Evolutionary conservation across 2,797 vertebrate genomes (phyloP), one percentile per base, ranked within the genome.

Genomic region (Typhlichthys eigenmanni): DNA sequence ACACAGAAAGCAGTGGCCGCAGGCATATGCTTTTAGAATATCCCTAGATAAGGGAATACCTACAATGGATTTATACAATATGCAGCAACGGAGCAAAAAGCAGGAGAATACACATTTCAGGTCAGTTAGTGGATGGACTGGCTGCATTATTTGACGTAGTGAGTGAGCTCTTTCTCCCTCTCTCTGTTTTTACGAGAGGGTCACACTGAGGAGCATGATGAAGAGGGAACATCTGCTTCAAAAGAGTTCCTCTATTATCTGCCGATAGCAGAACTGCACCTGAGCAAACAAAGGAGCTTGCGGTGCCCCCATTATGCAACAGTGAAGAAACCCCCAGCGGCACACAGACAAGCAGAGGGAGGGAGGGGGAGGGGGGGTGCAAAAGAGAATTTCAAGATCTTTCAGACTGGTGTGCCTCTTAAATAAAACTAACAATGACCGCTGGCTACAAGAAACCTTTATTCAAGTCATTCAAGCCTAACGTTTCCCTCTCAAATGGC

Each of bases 171-270:
- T 58, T 67, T 73, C 68, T 73, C 68, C 64, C 65, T 71, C 76
- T 58, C 74, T 84, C 78, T 78, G 56, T 64, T 81, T 72, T 81
- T 79, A 68, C 63, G 73, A 83, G 81, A 87, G 87, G 83, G 81
- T 85, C 82, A 82, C 69, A 80, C 68, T 64, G 71, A 89, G 80
- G 68, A 87, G 83, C 76, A 77, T 74, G 85, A 85, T 88, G 80
- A 91, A 91, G 87, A 84, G 87, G 74, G 75, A 91, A 91, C 90
- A 92, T 92, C 91, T 93, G 92, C 85, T 85, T 87, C 81, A 81
- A 83, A 88, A 92, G 85, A 84, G 85, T 83, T 89, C 59, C 78
- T 85, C 87, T 74, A 92, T 91, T 90, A 91, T 90, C 76, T 65
- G 47, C 76, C 79, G 74, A 87, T 87, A 84, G 84, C 81, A 69